phyloP scores from a whole-genome alignment of 92 coral and sea anemone genomes.

The Nematostella vectensis region DNA sequence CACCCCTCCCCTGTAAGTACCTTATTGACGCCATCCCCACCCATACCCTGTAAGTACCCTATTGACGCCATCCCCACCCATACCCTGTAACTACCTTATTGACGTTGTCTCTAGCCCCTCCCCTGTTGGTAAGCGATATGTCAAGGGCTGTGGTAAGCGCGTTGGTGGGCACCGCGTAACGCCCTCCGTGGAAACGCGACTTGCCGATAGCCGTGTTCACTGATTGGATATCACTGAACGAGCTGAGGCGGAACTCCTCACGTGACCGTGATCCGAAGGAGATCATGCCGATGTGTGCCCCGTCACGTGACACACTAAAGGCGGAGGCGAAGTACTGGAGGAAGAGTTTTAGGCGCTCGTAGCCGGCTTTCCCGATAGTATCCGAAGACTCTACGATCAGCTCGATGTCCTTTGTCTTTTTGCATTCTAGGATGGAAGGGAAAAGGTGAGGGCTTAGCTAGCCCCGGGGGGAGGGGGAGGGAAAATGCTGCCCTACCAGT shows the following conservation, averaged over 20 bases:
- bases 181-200: conserved; percentile 15
- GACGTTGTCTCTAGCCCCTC: conserved; percentile 21
- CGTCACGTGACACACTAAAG: conserved; percentile 23
- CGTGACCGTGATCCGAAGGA: conserved; percentile 14
- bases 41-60: too few relatives aligned
- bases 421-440: too few relatives aligned
- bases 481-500: too few relatives aligned
- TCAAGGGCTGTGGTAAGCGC: conserved; percentile 21
- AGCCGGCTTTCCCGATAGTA: conserved; percentile 19
- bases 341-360: conserved; percentile 25
- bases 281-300: conserved; percentile 34
- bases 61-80: too few relatives aligned
- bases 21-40: conserved; percentile 19
- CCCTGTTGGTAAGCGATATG: conserved; percentile 15
- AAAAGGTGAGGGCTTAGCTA: too few relatives aligned
- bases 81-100: too few relatives aligned
- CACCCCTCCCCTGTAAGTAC: too few relatives aligned
- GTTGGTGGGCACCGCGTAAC: conserved; percentile 6
- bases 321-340: conserved; percentile 35
- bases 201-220: conserved; percentile 20
- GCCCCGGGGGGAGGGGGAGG: too few relatives aligned
- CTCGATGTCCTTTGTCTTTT: conserved; percentile 32
- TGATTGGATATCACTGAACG: conserved; percentile 9
- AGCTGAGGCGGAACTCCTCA: conserved; percentile 34
- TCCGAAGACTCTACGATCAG: conserved; percentile 39